phyloP scores from a whole-genome alignment of 2,113 vertebrate species.

The Phaethon lepturus region DNA sequence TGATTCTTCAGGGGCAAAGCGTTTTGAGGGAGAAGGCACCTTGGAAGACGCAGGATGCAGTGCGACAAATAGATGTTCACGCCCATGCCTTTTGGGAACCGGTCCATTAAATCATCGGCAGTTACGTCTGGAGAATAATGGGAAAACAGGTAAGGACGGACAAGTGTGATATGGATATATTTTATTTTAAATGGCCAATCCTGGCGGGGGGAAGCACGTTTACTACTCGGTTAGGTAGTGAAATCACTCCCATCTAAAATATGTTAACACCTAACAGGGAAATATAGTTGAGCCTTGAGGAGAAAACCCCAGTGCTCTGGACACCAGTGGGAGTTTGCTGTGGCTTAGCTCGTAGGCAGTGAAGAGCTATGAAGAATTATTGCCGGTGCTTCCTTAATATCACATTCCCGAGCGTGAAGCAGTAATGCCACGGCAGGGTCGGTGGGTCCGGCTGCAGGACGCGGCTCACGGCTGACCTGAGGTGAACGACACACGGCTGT shows the following conservation, averaged over 20 bases:
- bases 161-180: not conserved
- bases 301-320: not conserved
- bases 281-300: not conserved
- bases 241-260: not conserved
- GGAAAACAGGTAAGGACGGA: not conserved
- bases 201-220: not conserved
- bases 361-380: not conserved
- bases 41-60: not conserved
- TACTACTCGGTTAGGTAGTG: not conserved
- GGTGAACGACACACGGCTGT: not conserved
- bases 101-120: not conserved
- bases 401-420: not conserved
- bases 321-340: accelerated
- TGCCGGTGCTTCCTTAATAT: not conserved
- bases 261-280: not conserved
- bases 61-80: not conserved
- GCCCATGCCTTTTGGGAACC: accelerated
- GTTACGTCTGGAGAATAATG: not conserved
- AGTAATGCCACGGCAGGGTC: accelerated
- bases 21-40: not conserved
- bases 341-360: not conserved
- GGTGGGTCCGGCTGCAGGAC: not conserved
- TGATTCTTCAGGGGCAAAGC: conserved; percentile 44
- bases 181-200: not conserved
- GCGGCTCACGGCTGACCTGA: not conserved